Evolutionary conservation across 1,140 invertebrate species (phyloP), one percentile per base, ranked within the genome.

Genomic region (Geopemphigus sp.): DNA sequence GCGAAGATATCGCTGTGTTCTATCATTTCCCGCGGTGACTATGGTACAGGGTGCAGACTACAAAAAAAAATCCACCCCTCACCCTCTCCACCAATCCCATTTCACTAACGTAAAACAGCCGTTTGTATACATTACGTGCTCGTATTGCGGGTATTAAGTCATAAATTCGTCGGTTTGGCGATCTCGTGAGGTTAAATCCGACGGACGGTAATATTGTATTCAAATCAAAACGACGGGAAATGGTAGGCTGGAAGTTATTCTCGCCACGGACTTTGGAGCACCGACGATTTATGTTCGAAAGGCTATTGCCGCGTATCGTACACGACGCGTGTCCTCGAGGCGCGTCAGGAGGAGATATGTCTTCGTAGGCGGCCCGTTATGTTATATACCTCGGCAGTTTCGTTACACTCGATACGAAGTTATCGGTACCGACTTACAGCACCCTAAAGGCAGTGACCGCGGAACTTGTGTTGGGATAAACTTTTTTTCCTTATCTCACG

Each of bases 301-400:
- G 29, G 17, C 63, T 14, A 45, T 45, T 10, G 19, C n/a, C 59
- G 26, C 29, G 26, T 64, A 50, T n/a, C 14, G 11, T 14, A 14
- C 47, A 50, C 5, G 12, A 50, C 14, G 14, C 39, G 0, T 4
- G n/a, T 15, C n/a, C 64, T 22, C n/a, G 64, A 5, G n/a, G n/a
- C 64, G 14, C 32, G 64, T 66, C 64, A 15, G n/a, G n/a, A 47
- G 64, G 64, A n/a, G 64, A 66, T 66, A 45, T 66, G 32, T 22
- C 19, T n/a, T 6, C 5, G 15, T 26, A 5, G 29, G 29, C n/a
- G 8, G 32, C 3, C 3, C 8, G 8, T 39, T 39, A 45, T 45
- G n/a, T n/a, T n/a, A 15, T 22, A 6, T n/a, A 17, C 11, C 4
- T 63, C 15, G 32, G 39, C n/a, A n/a, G 63, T 66, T 66, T 66